Evolutionary conservation across 2,797 vertebrate genomes (phyloP).

Genomic region (Ceryle rudis): DNA sequence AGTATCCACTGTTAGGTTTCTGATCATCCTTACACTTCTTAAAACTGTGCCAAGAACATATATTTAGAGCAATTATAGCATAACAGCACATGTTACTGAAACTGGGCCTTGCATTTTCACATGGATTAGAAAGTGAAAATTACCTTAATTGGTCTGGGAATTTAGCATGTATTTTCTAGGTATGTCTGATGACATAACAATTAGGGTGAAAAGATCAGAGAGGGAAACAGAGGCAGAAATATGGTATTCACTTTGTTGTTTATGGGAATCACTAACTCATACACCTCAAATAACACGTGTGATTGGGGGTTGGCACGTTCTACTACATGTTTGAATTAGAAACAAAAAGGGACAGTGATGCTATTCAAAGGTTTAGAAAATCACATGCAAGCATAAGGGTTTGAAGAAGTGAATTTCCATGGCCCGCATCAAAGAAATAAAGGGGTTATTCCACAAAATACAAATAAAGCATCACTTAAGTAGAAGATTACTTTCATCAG

Average conservation of each 20-base stretch:
- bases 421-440: not conserved
- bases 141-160: not conserved
- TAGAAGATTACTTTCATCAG: not conserved
- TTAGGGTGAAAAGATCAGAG: not conserved
- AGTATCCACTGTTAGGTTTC: not conserved
- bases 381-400: not conserved
- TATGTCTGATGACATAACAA: not conserved
- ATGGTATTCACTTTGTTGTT: not conserved
- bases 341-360: slow-evolving; percentile 11
- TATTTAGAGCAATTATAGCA: not conserved
- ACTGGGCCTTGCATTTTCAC: not conserved
- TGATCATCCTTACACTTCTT: not conserved
- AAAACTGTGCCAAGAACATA: not conserved
- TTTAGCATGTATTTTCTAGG: not conserved
- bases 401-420: not conserved
- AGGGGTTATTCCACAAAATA: not conserved
- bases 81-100: not conserved
- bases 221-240: not conserved
- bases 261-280: not conserved
- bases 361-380: not conserved
- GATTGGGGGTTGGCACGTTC: not conserved
- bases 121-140: not conserved
- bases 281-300: not conserved
- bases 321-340: not conserved
- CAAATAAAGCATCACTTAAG: not conserved